Evolutionary conservation across 2,888 invertebrate species (phyloP), one percentile per base, ranked within the genome.

Genomic region (Heliconius hortense): DNA sequence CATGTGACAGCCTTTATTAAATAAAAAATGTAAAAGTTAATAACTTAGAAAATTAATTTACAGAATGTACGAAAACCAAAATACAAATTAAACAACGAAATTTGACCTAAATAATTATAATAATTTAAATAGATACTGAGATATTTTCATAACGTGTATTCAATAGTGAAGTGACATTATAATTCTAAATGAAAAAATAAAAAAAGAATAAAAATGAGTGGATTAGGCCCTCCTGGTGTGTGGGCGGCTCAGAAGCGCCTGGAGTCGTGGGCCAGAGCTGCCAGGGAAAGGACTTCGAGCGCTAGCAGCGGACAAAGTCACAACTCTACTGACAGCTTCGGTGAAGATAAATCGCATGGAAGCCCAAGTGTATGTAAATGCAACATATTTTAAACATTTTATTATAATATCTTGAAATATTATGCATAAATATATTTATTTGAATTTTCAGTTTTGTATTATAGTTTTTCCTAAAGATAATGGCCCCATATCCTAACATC

Each of bases 201-300:
- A 76, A 81, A 74, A 74, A 81, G 78, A 82, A 75, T 81, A 87
- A 80, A 10, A 77, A 95, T 95, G 95, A 95, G 96, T 89, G 96
- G 96, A 76, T 91, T 96, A 83, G 96, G 96, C 82, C 96, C 96
- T 76, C 96, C 96, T 24, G 95, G 96, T 77, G 96, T 96, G 82
- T 97, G 96, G 96, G 96, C 96, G 78, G 96, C 96, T 39, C 96
- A 97, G 88, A 96, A 96, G 87, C 91, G 96, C 79, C 94, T 97
- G 66, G 96, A 96, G 87, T 96, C 96, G 13, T 97, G 97, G 97
- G 96, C 96, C 3, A 92, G 96, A 75, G 96, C 96, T 70, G 96
- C 96, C 67, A 95, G 96, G 84, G 96, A 96, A 84, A 92, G 96
- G 67, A 95, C 95, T 2, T 93, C 92, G 4, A 93, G 93, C 59